A percentile compares a stretch with the other conserved stretches of the same genome.
phyloP scores from a whole-genome alignment of 2,113 vertebrate genomes.

The Panthera leo region DNA sequence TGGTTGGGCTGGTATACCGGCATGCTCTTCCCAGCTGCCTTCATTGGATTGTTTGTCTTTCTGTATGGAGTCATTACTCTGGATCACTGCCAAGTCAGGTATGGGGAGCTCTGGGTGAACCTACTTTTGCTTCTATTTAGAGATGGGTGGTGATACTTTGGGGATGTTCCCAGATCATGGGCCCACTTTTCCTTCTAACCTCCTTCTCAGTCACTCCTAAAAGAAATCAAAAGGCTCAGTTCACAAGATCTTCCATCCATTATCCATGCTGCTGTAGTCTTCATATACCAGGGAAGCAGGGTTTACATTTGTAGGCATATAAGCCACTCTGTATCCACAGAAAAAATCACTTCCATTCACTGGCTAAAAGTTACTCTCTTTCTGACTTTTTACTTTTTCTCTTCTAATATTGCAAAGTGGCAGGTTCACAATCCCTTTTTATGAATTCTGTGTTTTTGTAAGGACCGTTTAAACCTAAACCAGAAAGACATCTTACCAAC shows the following conservation, averaged over 20 bases:
- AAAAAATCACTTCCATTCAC: not conserved
- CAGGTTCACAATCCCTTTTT: not conserved
- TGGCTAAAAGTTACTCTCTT: not conserved
- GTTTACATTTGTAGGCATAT: not conserved
- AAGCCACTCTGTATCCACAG: not conserved
- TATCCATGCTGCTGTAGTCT: not conserved
- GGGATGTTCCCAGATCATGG: not conserved
- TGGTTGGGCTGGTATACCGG: slow-evolving; percentile 99
- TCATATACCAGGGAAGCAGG: not conserved
- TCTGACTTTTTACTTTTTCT: not conserved
- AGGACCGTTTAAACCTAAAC: not conserved
- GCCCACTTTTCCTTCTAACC: not conserved
- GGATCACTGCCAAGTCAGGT: slow-evolving; percentile 97
- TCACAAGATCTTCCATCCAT: not conserved
- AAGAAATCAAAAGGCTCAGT: not conserved
- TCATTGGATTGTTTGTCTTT: slow-evolving; percentile 95
- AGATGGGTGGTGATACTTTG: not conserved
- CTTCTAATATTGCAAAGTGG: not conserved
- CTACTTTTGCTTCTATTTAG: not conserved
- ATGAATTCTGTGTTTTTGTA: not conserved
- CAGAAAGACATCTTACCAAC: not conserved
- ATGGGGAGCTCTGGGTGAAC: slow-evolving; percentile 46
- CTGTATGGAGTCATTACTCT: slow-evolving; percentile 94
- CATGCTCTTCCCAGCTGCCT: slow-evolving; percentile 97
- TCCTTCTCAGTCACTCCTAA: not conserved